Percentiles rank a stretch among this genome's conserved stretches.
Conservation (phyloP, 2,888 invertebrate species). For the Drosophila merina region DNA sequence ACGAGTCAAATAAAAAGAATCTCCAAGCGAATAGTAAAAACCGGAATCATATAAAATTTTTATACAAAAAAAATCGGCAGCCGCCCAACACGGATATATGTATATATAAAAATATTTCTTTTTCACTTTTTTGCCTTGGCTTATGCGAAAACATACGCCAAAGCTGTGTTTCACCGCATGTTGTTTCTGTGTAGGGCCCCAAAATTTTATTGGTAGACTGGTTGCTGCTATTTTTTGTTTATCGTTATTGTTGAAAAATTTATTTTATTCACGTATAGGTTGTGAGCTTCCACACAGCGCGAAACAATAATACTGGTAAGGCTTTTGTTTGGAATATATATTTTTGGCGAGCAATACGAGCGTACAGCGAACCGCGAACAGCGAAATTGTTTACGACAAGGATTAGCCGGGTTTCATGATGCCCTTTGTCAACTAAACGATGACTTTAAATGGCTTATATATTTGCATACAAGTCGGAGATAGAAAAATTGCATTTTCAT, state of each 20-base stretch:
- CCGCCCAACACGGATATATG: conserved; percentile 5
- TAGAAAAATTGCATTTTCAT: background rate
- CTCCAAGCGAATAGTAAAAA: conserved; percentile 14
- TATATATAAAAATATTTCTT: background rate
- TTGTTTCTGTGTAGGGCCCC: conserved; percentile 16
- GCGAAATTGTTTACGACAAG: conserved; percentile 48
- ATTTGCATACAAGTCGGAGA: conserved; percentile 11
- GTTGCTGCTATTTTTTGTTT: conserved; percentile 14
- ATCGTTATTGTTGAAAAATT: conserved; percentile 30
- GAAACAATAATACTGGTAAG: conserved; percentile 5
- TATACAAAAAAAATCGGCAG: conserved; percentile 13
- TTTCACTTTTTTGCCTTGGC: conserved; percentile 12
- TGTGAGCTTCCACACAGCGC: background rate
- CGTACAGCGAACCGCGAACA: conserved; percentile 17
- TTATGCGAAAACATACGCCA: conserved; percentile 40
- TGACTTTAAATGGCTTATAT: conserved; percentile 27
- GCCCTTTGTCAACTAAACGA: conserved; percentile 43
- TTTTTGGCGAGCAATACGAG: conserved; percentile 38
- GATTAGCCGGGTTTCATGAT: conserved; percentile 48
- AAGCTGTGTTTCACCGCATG: conserved; percentile 36
- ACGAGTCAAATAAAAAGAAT: conserved; percentile 28
- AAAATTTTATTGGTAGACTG: conserved; percentile 9
- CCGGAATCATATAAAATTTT: conserved; percentile 30
- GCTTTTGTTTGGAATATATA: conserved; percentile 17
- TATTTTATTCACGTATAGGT: conserved; percentile 40